Conservation (phyloP, 1,140 invertebrate species). For the Paralvinella palmiformis region DNA sequence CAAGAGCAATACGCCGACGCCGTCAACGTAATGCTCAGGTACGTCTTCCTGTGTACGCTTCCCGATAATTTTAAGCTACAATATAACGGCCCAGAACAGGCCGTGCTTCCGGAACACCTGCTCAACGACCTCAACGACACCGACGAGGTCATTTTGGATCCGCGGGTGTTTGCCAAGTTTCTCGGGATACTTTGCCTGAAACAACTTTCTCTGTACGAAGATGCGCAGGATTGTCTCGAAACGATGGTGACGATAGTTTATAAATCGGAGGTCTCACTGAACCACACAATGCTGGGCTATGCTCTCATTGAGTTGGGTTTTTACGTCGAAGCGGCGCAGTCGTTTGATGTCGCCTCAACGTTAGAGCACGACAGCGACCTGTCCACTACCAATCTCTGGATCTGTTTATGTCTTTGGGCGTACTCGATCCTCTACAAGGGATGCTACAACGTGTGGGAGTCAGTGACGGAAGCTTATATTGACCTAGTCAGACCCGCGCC, state of each 20-base stretch:
- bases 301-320: constrained; percentile 16
- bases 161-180: constrained; percentile 12
- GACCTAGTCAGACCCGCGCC: background rate
- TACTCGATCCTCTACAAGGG: background rate
- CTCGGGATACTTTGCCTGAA: constrained; percentile 19
- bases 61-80: background rate
- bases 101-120: constrained; percentile 19
- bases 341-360: background rate
- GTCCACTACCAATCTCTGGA: background rate
- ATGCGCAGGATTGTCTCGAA: constrained; percentile 14
- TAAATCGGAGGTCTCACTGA: constrained; percentile 1
- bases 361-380: background rate
- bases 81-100: constrained; percentile 21
- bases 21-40: constrained; percentile 5
- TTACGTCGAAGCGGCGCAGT: constrained; percentile 9
- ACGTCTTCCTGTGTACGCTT: background rate
- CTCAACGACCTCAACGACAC: constrained; percentile 13
- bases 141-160: constrained; percentile 11
- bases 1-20: constrained; percentile 13
- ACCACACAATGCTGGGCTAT: constrained; percentile 13
- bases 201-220: constrained; percentile 8
- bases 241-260: background rate
- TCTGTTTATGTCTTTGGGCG: background rate
- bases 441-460: background rate
- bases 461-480: background rate